Evolutionary conservation across 2,113 vertebrate species (phyloP).

Genomic region (Lampris megalopsis): DNA sequence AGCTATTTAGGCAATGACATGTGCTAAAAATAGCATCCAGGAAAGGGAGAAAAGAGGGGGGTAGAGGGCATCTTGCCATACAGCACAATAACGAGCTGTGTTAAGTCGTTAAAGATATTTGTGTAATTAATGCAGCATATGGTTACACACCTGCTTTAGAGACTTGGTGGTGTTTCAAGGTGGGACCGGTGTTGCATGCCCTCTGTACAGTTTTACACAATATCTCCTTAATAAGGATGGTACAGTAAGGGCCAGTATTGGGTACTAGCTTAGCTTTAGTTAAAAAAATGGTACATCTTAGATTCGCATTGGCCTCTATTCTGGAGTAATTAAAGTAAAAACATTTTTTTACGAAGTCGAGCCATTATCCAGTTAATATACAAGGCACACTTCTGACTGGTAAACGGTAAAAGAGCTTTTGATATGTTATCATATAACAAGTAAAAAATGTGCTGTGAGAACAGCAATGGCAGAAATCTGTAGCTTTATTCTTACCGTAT

Average conservation of each 20-base stretch:
- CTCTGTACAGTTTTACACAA: conserved; percentile 9
- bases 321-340: too few species aligned
- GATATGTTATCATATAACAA: too few species aligned
- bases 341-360: too few species aligned
- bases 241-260: conserved; percentile 10
- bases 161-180: background rate
- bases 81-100: conserved; percentile 46
- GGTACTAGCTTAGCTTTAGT: background rate
- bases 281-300: background rate
- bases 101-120: conserved; percentile 66
- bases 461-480: too few species aligned
- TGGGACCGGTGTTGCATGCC: conserved; percentile 9
- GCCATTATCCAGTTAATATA: too few species aligned
- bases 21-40: conserved; percentile 61
- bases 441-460: too few species aligned
- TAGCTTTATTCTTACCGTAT: too few species aligned
- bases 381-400: too few species aligned
- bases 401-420: too few species aligned
- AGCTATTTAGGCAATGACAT: conserved; percentile 36
- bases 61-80: conserved; percentile 43
- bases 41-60: conserved; percentile 2
- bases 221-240: conserved; percentile 25
- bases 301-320: too few species aligned
- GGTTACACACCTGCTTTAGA: conserved; percentile 72
- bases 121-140: conserved; percentile 74